phyloP scores from a whole-genome alignment of 1,140 invertebrate genomes.

The Teleogryllus occipitalis region DNA sequence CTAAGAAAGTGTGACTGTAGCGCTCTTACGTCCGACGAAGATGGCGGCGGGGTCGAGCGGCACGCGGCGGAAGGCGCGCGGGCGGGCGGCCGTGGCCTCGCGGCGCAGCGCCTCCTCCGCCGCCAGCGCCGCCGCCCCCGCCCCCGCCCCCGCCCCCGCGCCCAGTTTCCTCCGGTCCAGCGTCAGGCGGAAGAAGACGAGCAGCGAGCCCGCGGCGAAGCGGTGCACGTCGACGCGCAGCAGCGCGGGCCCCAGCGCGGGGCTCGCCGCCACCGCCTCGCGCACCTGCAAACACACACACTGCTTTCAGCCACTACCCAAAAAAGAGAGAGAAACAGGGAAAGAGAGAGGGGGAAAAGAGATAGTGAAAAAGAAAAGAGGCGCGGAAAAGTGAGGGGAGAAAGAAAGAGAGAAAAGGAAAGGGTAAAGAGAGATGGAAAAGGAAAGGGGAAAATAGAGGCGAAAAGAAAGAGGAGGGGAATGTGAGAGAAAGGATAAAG shows the following conservation, averaged over 20 bases:
- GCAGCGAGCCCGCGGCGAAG: slow-evolving; percentile 57
- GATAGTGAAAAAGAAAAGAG: too few relatives aligned
- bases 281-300: not conserved
- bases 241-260: slow-evolving; percentile 50
- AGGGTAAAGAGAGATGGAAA: too few relatives aligned
- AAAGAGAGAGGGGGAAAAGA: too few relatives aligned
- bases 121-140: not conserved
- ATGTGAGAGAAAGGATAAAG: too few relatives aligned
- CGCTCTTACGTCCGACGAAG: not conserved
- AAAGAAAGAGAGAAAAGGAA: too few relatives aligned
- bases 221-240: slow-evolving; percentile 53
- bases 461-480: too few relatives aligned
- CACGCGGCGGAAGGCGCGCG: not conserved
- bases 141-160: not conserved
- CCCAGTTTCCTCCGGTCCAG: slow-evolving; percentile 64
- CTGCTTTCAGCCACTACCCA: too few relatives aligned
- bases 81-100: not conserved
- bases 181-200: slow-evolving; percentile 63
- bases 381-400: too few relatives aligned
- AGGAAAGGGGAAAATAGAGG: too few relatives aligned
- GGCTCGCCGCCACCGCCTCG: not conserved
- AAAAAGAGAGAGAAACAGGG: too few relatives aligned
- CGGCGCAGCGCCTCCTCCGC: not conserved
- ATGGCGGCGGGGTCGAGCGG: not conserved
- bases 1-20: not conserved